Conservation (phyloP, 2,888 invertebrate genomes). For the Mycalesis mineus region DNA sequence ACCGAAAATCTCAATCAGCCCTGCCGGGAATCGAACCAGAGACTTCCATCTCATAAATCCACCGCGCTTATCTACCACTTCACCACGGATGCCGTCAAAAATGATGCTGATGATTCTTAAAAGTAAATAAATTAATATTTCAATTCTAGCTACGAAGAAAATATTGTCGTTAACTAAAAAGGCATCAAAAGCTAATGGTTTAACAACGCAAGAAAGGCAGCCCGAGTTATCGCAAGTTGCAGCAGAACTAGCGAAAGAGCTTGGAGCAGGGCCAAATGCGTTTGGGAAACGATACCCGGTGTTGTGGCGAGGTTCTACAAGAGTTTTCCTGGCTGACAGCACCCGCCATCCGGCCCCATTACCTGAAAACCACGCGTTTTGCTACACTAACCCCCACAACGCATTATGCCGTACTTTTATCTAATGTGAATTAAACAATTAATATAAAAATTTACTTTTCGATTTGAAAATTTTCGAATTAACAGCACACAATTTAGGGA, state of each 20-base stretch:
- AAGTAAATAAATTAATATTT: no score
- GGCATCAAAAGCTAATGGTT: not conserved
- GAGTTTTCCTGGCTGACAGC: conserved; percentile 44
- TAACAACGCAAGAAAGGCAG: not conserved
- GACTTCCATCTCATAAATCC: no score
- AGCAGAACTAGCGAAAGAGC: conserved; percentile 16
- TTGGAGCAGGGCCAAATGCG: not conserved
- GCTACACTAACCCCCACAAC: conserved; percentile 47
- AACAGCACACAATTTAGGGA: no score
- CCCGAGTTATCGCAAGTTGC: conserved; percentile 17
- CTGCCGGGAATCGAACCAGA: no score
- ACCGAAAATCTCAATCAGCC: no score
- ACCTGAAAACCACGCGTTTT: conserved; percentile 53
- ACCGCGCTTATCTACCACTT: no score
- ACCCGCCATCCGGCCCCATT: conserved; percentile 45
- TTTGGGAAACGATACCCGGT: not conserved
- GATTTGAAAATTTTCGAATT: no score
- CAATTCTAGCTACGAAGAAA: not conserved
- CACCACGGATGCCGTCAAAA: no score
- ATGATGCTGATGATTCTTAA: no score
- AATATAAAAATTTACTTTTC: no score
- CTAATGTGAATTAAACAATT: conserved; percentile 14
- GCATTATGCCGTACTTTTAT: conserved; percentile 43
- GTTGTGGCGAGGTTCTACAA: conserved; percentile 32
- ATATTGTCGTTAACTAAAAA: not conserved